Base-by-base conservation (phyloP, 1,140 invertebrate species). In the Pygmarrhopalites habei region DNA sequence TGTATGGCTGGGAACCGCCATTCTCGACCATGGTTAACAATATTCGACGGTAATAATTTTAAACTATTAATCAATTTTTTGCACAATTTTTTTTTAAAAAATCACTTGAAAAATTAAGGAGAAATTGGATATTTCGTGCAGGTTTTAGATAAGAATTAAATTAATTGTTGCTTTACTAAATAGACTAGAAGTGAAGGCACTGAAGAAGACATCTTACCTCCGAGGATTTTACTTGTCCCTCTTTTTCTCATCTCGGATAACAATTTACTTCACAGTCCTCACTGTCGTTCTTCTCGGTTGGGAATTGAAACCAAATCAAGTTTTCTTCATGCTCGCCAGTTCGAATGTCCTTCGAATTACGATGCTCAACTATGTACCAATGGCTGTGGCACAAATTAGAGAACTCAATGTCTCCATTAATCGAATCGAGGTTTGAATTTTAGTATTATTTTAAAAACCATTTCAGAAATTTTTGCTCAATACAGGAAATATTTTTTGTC, bases 241-340 rank as follows among this genome's bases (percentile, higher is more conserved):
- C 3, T 60, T 53, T 41, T 10, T 60, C 23, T 57, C 58, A 30
- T 65, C 63, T n/a, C 49, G 88, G 71, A 82, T 88, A 68, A 74
- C 85, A 1, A 83, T 86, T 0, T 74, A 91, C 1, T 90, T 87
- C 15, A 87, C 86, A 0, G 77, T 91, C 21, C 73, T 87, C 0
- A 79, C 83, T 1, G 89, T 83, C 65, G 81, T 86, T 1, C 71
- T 88, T 0, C 70, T 83, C 62, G 84, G 83, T 0, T 82, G 84
- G 62, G 73, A 75, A 49, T 80, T 90, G 1, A 85, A 81, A 0
- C 83, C 89, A 0, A 82, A 86, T 57, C 81, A 89, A 76, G 87
- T 91, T n/a, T 65, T 65, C 32, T 59, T 39, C 21, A 35, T 44
- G 1, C 25, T 56, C 29, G 46, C 63, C 2, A 47, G 43, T 19